Evolutionary conservation across 2,888 invertebrate genomes (phyloP), one percentile per base, ranked within the genome.

Genomic region (Embidobia sp.): DNA sequence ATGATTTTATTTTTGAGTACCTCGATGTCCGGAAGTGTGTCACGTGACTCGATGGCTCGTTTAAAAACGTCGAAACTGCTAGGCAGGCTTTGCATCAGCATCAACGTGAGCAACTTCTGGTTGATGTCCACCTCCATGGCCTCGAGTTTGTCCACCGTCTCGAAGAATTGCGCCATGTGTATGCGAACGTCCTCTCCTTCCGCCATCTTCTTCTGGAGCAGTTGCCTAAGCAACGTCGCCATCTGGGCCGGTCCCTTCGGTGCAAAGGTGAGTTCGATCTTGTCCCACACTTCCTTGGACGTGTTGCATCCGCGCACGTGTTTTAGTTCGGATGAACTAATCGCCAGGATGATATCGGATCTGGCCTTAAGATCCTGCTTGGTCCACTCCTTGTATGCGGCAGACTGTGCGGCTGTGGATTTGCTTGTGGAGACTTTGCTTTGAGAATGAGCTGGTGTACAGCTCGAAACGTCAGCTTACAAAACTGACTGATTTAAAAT

Each of bases 1-100:
- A 78, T 59, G 4, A 82, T 81, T 51, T 82, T 81, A 0, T 70
- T 44, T 33, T 77, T 81, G 0, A 81, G 18, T 0, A 22, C 55
- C 15, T 82, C 81, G 3, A 77, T 31, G 1, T 51, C 37, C 0
- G 80, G 80, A 2, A 82, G 53, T 1, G 74, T 46, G 40, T 81
- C 82, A 1, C 80, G 72, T 0, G 80, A 77, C 48, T 82, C 80
- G 6, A 83, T 82, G 2, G 82, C 81, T 18, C 75, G 63, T 11
- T 79, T 49, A 40, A 82, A 82, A 27, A 79, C 77, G 3, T 79
- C 81, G n/a, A 49, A 82, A 5, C 69, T 77, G 10, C 48, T 31
- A 8, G 79, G 78, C 3, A 80, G 42, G 15, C 75, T 79, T 13
- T 80, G 77, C 2, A 81, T 29, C 1, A 80, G n/a, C 69, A 77